Percentiles rank a stretch among this genome's conserved stretches.
These are phyloP conservation scores for Pogona vitticeps DNA, from an alignment of 2,113 vertebrate species.

Conservation along the genomic window DNA sequence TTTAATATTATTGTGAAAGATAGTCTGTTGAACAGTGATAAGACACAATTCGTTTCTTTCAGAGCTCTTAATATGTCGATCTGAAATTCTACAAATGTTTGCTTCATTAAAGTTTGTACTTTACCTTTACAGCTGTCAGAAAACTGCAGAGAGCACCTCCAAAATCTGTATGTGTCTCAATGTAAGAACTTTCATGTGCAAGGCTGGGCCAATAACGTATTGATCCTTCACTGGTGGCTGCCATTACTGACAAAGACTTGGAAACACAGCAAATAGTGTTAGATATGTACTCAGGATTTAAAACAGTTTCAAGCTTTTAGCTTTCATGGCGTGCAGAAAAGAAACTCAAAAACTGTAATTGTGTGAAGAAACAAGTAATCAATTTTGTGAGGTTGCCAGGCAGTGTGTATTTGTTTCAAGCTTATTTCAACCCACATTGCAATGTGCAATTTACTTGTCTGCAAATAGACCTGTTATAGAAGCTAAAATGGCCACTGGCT, in stretches of 20 bases:
- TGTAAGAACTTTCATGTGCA: slow-evolving; percentile 85
- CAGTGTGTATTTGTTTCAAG: neutral
- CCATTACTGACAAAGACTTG: slow-evolving; percentile 85
- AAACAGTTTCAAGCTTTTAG: neutral
- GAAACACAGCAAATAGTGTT: slow-evolving; percentile 37
- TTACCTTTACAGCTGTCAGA: slow-evolving; percentile 87
- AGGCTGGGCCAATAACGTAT: slow-evolving; percentile 90
- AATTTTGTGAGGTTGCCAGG: neutral
- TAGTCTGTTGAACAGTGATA: too few relatives aligned
- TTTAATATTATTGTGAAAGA: neutral
- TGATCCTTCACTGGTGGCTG: slow-evolving; percentile 83
- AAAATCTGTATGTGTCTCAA: slow-evolving; percentile 80
- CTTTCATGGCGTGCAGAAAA: neutral
- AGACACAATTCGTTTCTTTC: neutral
- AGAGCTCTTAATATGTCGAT: neutral
- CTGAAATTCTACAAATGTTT: neutral
- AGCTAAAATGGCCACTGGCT: too few relatives aligned
- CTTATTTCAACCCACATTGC: neutral
- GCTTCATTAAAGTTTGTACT: neutral
- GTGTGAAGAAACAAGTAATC: neutral
- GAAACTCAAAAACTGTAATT: too few relatives aligned
- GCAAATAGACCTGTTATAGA: too few relatives aligned
- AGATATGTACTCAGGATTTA: neutral
- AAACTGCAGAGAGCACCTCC: slow-evolving; percentile 83
- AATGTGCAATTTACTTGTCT: too few relatives aligned